Percentiles rank a stretch among this genome's conserved stretches.
Evolutionary conservation across 2,797 vertebrate genomes (phyloP).

Genomic region (Lophius americanus): DNA sequence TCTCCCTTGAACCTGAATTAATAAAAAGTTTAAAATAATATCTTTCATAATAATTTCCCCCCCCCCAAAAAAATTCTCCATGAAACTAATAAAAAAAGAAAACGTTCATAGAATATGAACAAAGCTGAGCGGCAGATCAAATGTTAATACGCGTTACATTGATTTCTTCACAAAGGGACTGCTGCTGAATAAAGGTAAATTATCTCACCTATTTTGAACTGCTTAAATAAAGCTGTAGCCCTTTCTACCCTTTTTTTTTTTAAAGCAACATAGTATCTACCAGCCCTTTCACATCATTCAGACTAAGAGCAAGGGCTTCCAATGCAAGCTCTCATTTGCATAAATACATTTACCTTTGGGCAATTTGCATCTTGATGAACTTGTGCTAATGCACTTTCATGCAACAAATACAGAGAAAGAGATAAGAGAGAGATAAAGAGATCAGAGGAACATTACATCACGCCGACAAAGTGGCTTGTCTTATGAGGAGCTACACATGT

Average conservation of each 20-base stretch:
- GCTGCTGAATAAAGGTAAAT: constrained; percentile 8
- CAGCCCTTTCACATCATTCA: constrained; percentile 30
- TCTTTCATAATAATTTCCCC: too few relatives aligned
- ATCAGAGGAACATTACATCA: constrained; percentile 56
- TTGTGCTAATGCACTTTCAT: constrained; percentile 67
- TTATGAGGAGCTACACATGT: constrained; percentile 51
- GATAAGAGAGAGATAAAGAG: constrained; percentile 55
- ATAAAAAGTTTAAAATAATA: too few relatives aligned
- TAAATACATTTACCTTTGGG: constrained; percentile 80
- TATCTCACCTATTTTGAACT: background rate
- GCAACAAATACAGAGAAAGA: constrained; percentile 64
- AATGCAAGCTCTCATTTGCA: constrained; percentile 69
- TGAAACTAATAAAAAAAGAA: background rate
- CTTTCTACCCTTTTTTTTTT: constrained; percentile 18
- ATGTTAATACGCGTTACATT: background rate
- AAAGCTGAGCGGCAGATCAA: background rate
- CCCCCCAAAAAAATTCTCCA: too few relatives aligned
- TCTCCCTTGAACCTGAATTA: too few relatives aligned
- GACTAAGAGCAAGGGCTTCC: constrained; percentile 11
- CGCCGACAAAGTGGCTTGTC: constrained; percentile 58
- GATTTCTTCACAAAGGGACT: background rate
- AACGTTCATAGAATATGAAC: background rate
- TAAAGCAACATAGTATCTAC: constrained; percentile 24
- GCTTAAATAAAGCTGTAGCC: background rate
- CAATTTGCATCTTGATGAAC: constrained; percentile 84